Base-by-base conservation (phyloP, 2,797 vertebrate genomes). In the Neostethus bicornis region DNA sequence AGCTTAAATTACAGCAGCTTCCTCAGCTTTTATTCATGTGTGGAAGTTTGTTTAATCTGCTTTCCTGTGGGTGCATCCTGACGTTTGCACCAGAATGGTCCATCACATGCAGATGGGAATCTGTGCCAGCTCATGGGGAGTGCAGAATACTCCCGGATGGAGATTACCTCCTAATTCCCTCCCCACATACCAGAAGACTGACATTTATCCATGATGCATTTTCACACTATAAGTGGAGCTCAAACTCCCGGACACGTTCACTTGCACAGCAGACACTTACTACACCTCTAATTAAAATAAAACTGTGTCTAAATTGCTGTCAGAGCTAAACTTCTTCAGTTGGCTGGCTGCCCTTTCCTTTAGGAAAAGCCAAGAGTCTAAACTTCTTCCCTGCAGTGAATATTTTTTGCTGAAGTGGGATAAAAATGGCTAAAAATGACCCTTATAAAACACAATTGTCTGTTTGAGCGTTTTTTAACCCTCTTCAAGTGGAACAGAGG, bases 121-220 rank as follows among this genome's bases (percentile, higher is more conserved):
- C 39, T 1, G 31, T 52, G 51, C 58, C 62, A 19, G 32, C 47
- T 58, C 11, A 4, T 43, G 57, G 57, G 45, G 54, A 56, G 60
- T 2, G 41, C 10, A 16, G 73, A 54, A 53, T 65, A 69, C 47
- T 70, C 5, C 5, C 47, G 62, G 57, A 73, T 63, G 68, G 70
- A 82, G 77, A 84, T 82, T 83, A 79, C 62, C 60, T 66, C 60
- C 59, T 73, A 83, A 85, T 73, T 81, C 79, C 70, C 61, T 61
- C 47, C 56, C 38, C 52, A 56, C 61, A 48, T 26, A 66, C 62
- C 64, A 56, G 28, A 62, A 31, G 67, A 48, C 51, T 74, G 81
- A 80, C 76, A 71, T 80, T 79, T 76, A 85, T 81, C 77, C 70
- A 14, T 72, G 62, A 77, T 68, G 66, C 67, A 61, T 83, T 79